phyloP scores from a whole-genome alignment of 2,113 vertebrate species.

The Orientallactaga bullata region DNA sequence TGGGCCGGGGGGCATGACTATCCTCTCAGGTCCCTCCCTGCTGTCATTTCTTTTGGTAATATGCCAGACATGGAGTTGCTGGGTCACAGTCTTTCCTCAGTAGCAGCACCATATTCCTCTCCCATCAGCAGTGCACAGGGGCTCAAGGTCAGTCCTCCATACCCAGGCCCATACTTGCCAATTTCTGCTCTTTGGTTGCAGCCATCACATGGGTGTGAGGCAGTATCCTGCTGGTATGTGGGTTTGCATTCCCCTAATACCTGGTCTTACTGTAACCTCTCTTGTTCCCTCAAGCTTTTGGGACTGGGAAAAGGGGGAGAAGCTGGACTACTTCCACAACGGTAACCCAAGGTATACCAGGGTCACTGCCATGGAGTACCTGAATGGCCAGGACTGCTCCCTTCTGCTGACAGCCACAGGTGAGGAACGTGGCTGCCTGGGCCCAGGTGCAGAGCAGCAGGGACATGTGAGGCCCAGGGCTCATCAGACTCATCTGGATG shows the following conservation, averaged over 20 bases:
- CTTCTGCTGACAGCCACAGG: constrained; percentile 93
- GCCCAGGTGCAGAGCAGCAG: fast-evolving
- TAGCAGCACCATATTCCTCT: not conserved
- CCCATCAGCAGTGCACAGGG: not conserved
- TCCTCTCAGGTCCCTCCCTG: not conserved
- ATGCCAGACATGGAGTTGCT: not conserved
- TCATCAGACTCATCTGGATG: not conserved
- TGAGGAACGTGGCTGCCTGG: not conserved
- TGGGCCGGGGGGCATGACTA: fast-evolving
- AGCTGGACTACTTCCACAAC: constrained; percentile 98
- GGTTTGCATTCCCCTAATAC: not conserved
- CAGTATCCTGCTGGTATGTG: fast-evolving
- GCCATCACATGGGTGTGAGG: not conserved
- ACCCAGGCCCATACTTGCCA: not conserved
- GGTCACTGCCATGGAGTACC: constrained; percentile 98
- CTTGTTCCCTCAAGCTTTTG: constrained; percentile 90
- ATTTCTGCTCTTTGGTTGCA: not conserved
- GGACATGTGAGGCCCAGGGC: not conserved
- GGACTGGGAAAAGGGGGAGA: constrained; percentile 99
- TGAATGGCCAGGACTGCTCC: constrained; percentile 95
- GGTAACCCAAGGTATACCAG: constrained; percentile 98
- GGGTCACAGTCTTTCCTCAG: fast-evolving
- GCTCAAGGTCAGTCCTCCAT: not conserved
- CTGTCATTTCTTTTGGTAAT: not conserved
- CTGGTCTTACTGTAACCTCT: not conserved